phyloP scores from a whole-genome alignment of 2,797 vertebrate species.

The Lateolabrax maculatus region DNA sequence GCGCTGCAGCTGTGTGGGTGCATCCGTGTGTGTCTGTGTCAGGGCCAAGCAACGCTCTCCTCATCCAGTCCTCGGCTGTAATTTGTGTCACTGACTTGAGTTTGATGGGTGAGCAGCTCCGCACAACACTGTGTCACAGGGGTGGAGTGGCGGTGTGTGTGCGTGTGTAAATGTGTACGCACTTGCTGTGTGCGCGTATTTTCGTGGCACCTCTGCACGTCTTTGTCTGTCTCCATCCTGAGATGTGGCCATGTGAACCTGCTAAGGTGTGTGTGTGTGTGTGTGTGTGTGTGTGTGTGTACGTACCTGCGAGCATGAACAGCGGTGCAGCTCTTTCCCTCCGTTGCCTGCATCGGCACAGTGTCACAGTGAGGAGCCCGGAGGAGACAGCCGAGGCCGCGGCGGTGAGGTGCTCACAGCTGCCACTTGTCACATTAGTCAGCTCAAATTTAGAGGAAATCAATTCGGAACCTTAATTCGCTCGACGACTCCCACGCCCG shows the following conservation, averaged over 20 bases:
- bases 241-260: slow-evolving; percentile 73
- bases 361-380: slow-evolving; percentile 88
- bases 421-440: slow-evolving; percentile 90
- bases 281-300: slow-evolving; percentile 48
- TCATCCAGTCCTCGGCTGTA: slow-evolving; percentile 86
- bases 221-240: slow-evolving; percentile 77
- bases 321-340: slow-evolving; percentile 67
- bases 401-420: slow-evolving; percentile 84
- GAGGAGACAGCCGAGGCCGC: slow-evolving; percentile 86
- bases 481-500: slow-evolving; percentile 86
- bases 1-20: slow-evolving; percentile 58
- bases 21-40: slow-evolving; percentile 73
- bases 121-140: slow-evolving; percentile 82
- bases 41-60: slow-evolving; percentile 78
- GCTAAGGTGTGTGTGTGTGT: slow-evolving; percentile 33
- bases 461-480: slow-evolving; percentile 88
- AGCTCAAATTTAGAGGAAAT: slow-evolving; percentile 88
- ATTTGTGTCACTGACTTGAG: slow-evolving; percentile 89
- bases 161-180: slow-evolving; percentile 46
- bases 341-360: slow-evolving; percentile 71
- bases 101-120: slow-evolving; percentile 87
- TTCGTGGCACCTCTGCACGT: slow-evolving; percentile 53
- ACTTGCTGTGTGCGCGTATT: slow-evolving; percentile 49
- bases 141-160: slow-evolving; percentile 68
- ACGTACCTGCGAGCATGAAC: slow-evolving; percentile 62